These are phyloP conservation scores for Eristalinus sepulchralis DNA, from an alignment of 2,888 invertebrate species.

Conservation along the genomic window DNA sequence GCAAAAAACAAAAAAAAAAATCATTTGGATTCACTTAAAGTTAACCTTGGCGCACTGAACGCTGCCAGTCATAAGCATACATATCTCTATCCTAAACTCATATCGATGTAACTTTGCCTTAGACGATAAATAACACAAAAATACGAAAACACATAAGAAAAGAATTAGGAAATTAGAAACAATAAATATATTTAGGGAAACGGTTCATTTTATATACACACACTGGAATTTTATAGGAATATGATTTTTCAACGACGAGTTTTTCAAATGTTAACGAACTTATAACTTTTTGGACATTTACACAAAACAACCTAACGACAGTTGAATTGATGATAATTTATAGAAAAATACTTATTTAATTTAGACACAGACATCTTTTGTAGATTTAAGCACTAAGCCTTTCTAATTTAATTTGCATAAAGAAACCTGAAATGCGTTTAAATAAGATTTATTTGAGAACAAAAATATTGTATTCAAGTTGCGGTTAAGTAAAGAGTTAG, in stretches of 20 bases:
- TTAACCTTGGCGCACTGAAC: not conserved
- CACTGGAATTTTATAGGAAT: slow-evolving; percentile 12
- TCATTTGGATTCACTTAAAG: not conserved
- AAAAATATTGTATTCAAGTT: no score
- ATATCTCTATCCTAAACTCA: slow-evolving; percentile 73
- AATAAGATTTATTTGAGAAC: no score
- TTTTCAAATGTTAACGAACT: slow-evolving; percentile 8
- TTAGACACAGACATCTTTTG: no score
- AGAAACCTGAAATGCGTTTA: no score
- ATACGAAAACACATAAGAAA: slow-evolving; percentile 8
- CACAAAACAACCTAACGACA: not conserved
- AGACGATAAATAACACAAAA: slow-evolving; percentile 73
- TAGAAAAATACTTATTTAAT: no score
- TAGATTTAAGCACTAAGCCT: no score
- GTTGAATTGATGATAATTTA: not conserved
- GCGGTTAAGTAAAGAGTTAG: no score
- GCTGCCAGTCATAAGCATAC: slow-evolving; percentile 3
- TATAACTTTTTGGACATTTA: slow-evolving; percentile 12
- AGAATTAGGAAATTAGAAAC: slow-evolving; percentile 38
- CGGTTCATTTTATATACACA: slow-evolving; percentile 46
- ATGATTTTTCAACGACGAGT: slow-evolving; percentile 6
- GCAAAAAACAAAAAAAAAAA: slow-evolving; percentile 2
- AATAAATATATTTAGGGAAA: slow-evolving; percentile 59
- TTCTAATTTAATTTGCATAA: no score
- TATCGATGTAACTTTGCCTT: slow-evolving; percentile 80